These are phyloP conservation scores for Lophius piscatorius DNA, from an alignment of 2,113 vertebrate genomes.

Conservation along the genomic window DNA sequence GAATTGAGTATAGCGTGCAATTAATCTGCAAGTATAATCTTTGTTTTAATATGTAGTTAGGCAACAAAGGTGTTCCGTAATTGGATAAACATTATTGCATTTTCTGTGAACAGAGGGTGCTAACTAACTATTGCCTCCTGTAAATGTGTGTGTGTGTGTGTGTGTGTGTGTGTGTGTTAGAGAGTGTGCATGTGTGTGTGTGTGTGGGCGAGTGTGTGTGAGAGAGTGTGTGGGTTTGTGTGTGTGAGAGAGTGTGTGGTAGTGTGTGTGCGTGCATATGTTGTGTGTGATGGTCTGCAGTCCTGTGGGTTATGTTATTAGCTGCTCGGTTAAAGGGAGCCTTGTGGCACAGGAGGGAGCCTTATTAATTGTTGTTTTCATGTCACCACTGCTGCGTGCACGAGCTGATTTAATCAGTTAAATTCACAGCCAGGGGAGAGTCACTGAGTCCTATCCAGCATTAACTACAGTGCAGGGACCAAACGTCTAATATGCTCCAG, in stretches of 20 bases:
- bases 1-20: conserved; percentile 30
- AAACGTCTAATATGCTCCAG: conserved; percentile 74
- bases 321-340: conserved; percentile 86
- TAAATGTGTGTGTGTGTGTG: conserved; percentile 3
- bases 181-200: conserved; percentile 68
- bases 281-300: conserved; percentile 64
- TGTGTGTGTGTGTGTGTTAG: conserved; percentile 46
- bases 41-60: conserved; percentile 30
- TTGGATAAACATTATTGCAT: conserved; percentile 43
- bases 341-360: conserved; percentile 73
- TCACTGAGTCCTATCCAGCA: conserved; percentile 75
- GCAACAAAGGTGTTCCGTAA: conserved; percentile 1
- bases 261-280: conserved; percentile 70
- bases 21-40: conserved; percentile 37
- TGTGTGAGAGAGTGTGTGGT: conserved; percentile 39
- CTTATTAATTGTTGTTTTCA: conserved; percentile 90
- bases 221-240: conserved; percentile 22
- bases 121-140: conserved; percentile 65
- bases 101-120: conserved; percentile 43
- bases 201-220: conserved; percentile 67
- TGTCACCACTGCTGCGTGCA: conserved; percentile 82
- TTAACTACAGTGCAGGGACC: conserved; percentile 75
- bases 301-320: conserved; percentile 86
- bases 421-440: conserved; percentile 82
- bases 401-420: conserved; percentile 89